These are phyloP conservation scores for Rhopalosiphum maidis DNA, from an alignment of 1,140 invertebrate species.

Conservation along the genomic window DNA sequence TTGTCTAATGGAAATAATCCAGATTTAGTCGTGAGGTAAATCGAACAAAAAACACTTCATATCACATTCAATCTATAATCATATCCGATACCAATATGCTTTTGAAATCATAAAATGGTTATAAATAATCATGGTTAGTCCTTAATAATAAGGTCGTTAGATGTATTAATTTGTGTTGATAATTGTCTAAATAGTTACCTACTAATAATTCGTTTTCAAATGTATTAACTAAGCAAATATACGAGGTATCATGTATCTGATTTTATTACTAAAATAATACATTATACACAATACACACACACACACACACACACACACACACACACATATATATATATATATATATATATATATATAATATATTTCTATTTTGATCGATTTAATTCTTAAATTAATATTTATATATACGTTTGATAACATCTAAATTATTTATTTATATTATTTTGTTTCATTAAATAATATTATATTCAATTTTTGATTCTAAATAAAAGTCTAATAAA, in stretches of 20 bases:
- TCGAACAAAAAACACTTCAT: not conserved
- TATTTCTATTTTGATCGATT: not conserved
- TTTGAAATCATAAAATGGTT: not conserved
- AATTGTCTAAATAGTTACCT: too few species aligned
- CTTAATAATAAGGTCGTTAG: not conserved
- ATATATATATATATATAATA: too few species aligned
- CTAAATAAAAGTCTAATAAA: not conserved
- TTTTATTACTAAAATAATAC: not conserved
- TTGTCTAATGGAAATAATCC: slow-evolving; percentile 96
- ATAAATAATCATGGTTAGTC: not conserved
- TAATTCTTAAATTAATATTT: not conserved
- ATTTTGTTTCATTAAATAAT: not conserved
- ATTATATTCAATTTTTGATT: not conserved
- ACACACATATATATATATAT: too few species aligned
- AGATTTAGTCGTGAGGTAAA: slow-evolving; percentile 71
- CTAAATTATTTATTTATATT: too few species aligned
- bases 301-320: too few species aligned
- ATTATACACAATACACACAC: too few species aligned
- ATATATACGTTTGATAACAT: not conserved
- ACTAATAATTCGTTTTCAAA: not conserved
- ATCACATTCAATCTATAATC: not conserved
- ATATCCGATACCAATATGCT: not conserved
- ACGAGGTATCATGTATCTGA: not conserved
- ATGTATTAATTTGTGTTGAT: too few species aligned
- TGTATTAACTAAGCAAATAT: not conserved